Conservation (phyloP, 2,113 vertebrate species). For the Scomber japonicus region DNA sequence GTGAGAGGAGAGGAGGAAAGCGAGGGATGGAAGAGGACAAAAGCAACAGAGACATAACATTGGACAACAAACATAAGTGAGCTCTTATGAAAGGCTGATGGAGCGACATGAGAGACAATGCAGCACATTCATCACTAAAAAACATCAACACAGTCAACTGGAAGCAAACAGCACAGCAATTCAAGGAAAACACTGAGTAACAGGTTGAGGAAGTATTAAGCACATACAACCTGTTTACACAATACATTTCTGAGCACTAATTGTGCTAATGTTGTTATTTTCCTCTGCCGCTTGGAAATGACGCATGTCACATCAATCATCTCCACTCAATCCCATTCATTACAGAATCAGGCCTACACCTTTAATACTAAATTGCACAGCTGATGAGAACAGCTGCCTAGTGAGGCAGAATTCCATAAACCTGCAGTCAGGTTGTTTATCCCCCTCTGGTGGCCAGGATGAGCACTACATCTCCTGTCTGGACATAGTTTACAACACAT, state of each 20-base stretch:
- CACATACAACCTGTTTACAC: conserved; percentile 66
- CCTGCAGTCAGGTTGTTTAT: conserved; percentile 63
- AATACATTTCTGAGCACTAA: conserved; percentile 64
- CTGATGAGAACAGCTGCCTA: conserved; percentile 45
- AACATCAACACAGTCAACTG: conserved; percentile 69
- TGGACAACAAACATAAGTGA: conserved; percentile 66
- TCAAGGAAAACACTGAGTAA: conserved; percentile 47
- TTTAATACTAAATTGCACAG: conserved; percentile 44
- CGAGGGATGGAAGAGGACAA: conserved; percentile 57
- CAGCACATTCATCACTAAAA: conserved; percentile 63
- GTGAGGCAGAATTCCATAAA: conserved; percentile 7
- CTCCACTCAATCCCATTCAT: conserved; percentile 48
- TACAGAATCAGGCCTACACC: conserved; percentile 42
- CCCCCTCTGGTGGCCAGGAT: conserved; percentile 80
- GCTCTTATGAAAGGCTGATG: conserved; percentile 60
- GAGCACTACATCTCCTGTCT: conserved; percentile 34
- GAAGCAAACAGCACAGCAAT: conserved; percentile 27
- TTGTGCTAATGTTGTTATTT: conserved; percentile 72
- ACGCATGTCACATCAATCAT: conserved; percentile 66
- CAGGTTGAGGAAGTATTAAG: conserved; percentile 70
- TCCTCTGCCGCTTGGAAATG: conserved; percentile 64
- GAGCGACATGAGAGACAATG: conserved; percentile 67
- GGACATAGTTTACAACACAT: conserved; percentile 64
- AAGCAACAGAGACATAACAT: conserved; percentile 75
- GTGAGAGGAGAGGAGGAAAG: conserved; percentile 23